These are phyloP conservation scores for Rhingia rostrata DNA, from an alignment of 2,888 invertebrate genomes.

Conservation along the genomic window DNA sequence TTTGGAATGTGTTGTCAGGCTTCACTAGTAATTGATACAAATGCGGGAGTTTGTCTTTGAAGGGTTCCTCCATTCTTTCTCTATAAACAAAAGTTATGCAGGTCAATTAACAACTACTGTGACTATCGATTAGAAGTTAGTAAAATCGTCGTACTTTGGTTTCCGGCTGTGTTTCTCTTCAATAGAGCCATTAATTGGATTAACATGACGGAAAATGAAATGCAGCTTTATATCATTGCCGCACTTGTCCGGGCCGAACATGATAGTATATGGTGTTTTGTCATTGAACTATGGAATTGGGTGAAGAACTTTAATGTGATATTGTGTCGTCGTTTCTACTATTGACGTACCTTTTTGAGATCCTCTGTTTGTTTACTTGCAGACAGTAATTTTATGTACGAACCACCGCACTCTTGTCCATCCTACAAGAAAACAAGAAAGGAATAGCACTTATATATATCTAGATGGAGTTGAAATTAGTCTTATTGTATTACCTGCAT, in stretches of 20 bases:
- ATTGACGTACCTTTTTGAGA: slow-evolving; percentile 85
- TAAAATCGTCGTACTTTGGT: slow-evolving; percentile 85
- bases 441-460: slow-evolving; percentile 9
- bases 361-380: slow-evolving; percentile 88
- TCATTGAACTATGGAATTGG: slow-evolving; percentile 88
- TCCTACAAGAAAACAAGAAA: slow-evolving; percentile 86
- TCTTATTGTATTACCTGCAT: slow-evolving; percentile 85
- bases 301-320: slow-evolving; percentile 36
- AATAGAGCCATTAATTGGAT: slow-evolving; percentile 94
- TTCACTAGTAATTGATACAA: slow-evolving; percentile 90
- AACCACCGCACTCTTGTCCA: slow-evolving; percentile 99
- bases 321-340: background rate
- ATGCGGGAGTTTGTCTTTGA: slow-evolving; percentile 96
- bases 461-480: background rate
- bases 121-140: slow-evolving; percentile 24
- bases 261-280: slow-evolving; percentile 98
- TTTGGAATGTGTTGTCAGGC: slow-evolving; percentile 91
- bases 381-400: slow-evolving; percentile 96
- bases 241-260: slow-evolving; percentile 99
- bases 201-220: slow-evolving; percentile 96
- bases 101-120: slow-evolving; percentile 62
- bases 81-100: slow-evolving; percentile 79
- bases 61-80: slow-evolving; percentile 91
- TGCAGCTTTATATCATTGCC: slow-evolving; percentile 97
- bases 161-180: slow-evolving; percentile 98